Conservation (phyloP, 92 coral and sea anemone genomes). For the Desmophyllum pertusum region DNA sequence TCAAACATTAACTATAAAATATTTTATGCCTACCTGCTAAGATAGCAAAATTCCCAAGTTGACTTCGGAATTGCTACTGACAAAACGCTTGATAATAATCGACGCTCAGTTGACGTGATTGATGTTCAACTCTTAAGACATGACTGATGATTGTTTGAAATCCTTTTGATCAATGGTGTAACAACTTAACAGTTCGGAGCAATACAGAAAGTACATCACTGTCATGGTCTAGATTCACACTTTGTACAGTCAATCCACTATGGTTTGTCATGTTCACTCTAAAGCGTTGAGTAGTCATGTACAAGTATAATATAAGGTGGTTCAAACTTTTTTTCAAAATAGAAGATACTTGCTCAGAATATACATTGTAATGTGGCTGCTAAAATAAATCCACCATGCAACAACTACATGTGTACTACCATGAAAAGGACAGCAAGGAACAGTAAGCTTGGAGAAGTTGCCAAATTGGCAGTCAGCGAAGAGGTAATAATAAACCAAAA, state of each 20-base stretch:
- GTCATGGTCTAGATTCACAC: background rate
- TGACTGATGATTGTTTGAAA: background rate
- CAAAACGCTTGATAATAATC: background rate
- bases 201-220: background rate
- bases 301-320: background rate
- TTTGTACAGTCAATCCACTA: background rate
- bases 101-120: background rate
- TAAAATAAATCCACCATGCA: too few relatives aligned
- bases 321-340: slow-evolving; percentile 2
- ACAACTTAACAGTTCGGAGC: background rate
- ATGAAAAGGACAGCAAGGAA: background rate
- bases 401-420: background rate
- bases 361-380: background rate
- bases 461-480: background rate
- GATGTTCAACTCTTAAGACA: background rate
- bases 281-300: too few relatives aligned
- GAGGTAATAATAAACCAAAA: too few relatives aligned
- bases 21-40: slow-evolving; percentile 3
- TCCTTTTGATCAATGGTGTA: background rate
- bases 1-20: too few relatives aligned
- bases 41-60: slow-evolving; percentile 3
- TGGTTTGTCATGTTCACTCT: background rate
- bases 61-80: background rate
- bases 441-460: too few relatives aligned
- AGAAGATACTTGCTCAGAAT: too few relatives aligned